These are phyloP conservation scores for Lateolabrax maculatus DNA, from an alignment of 2,797 vertebrate genomes.

Conservation along the genomic window DNA sequence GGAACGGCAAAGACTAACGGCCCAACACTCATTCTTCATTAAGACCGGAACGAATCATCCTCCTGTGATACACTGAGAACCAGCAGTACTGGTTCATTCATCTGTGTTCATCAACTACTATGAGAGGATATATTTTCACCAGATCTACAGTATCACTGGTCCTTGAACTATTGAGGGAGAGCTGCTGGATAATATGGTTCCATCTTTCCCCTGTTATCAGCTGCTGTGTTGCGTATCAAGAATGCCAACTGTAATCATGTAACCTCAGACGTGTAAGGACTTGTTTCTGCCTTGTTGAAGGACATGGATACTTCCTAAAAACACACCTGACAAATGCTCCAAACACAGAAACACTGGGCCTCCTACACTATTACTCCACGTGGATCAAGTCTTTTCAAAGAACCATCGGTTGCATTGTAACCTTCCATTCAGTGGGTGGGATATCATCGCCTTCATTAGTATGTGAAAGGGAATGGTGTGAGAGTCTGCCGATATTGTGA, in stretches of 20 bases:
- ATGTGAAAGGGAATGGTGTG: constrained; percentile 7
- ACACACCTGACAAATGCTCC: constrained; percentile 20
- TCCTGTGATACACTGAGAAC: constrained; percentile 44
- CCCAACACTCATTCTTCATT: constrained; percentile 9
- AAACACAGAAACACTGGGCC: constrained; percentile 23
- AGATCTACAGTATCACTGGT: constrained; percentile 19
- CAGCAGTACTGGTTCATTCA: constrained; percentile 47
- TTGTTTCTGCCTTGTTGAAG: constrained; percentile 44
- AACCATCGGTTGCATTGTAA: neutral
- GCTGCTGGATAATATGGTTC: constrained; percentile 18
- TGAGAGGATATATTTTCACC: constrained; percentile 47
- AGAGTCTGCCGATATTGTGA: constrained; percentile 27
- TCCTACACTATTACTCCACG: constrained; percentile 1
- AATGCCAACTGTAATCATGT: constrained; percentile 28
- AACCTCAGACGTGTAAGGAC: constrained; percentile 46
- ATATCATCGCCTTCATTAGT: constrained; percentile 18
- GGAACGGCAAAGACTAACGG: neutral
- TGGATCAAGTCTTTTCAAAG: constrained; percentile 13
- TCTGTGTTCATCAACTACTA: constrained; percentile 36
- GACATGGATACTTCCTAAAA: constrained; percentile 24
- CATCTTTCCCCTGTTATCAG: constrained; percentile 28
- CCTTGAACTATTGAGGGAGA: constrained; percentile 21
- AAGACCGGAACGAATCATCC: constrained; percentile 20
- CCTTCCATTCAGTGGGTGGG: neutral
- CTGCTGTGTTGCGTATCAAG: constrained; percentile 48